Evolutionary conservation across 1,140 invertebrate species (phyloP), one percentile per base, ranked within the genome.

Genomic region (Harpegnathos saltator): DNA sequence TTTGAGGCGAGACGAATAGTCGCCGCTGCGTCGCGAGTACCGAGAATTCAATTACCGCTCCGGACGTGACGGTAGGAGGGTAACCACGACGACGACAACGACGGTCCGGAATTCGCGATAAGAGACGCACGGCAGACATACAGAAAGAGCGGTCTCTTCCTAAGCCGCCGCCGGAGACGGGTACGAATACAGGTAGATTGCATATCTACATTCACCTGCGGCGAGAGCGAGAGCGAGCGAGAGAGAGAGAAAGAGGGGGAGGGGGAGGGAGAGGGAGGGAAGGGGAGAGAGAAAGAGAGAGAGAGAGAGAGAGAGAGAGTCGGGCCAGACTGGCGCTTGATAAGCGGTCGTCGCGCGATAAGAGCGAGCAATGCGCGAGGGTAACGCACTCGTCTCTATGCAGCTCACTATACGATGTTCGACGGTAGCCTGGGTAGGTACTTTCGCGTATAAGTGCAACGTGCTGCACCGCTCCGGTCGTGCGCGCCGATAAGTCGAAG

Each of bases 301-400:
- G 38, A 44, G 38, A 44, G 38, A 44, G 38, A 44, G 38, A 44
- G 38, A 44, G 38, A 85, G 77, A 81, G 85, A 89, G 87, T 89
- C 85, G 85, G 85, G 75, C 81, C 86, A 90, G 88, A 88, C 90
- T 91, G 88, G 89, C 86, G 86, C 86, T 90, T 90, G 90, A 91
- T 91, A 91, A 90, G 89, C 89, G 84, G 80, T 88, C 86, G 85
- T 85, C 84, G 86, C 33, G 84, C 86, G 90, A 91, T 91, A 91
- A 91, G 83, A 85, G 68, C 65, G 78, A 74, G 82, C 77, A 87
- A 85, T 82, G 82, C 77, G 48, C 75, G 88, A 88, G 90, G 90
- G 86, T 91, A 91, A 91, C 82, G 89, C 69, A 89, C 89, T 90
- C 87, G 5, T 29, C 26, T 74, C 50, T 82, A 77, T 61, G 66